Conservation (phyloP, 2,797 vertebrate species). For the Eupleurogrammus muticus region DNA sequence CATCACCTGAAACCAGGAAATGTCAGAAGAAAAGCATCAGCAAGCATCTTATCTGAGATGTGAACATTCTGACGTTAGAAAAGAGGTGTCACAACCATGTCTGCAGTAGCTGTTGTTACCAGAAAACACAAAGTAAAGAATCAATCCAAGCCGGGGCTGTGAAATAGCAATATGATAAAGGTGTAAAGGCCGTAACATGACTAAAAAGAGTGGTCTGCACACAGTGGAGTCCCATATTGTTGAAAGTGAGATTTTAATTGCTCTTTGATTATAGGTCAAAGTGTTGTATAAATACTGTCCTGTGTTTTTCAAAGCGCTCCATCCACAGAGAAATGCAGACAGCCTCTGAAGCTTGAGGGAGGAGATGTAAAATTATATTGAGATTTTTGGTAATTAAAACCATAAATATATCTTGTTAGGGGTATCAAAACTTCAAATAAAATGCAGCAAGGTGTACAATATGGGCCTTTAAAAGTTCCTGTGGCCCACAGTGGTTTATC, state of each 20-base stretch:
- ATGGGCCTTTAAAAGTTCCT: not conserved
- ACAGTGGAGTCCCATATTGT: not conserved
- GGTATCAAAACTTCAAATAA: too few species aligned
- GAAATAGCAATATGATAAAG: not conserved
- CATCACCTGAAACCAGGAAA: not conserved
- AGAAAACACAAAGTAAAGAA: not conserved
- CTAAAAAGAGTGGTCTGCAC: not conserved
- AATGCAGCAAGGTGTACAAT: too few species aligned
- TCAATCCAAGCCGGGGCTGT: not conserved
- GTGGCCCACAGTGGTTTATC: not conserved
- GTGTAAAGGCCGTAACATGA: not conserved
- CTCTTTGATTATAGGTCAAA: too few species aligned
- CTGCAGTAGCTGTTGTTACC: not conserved
- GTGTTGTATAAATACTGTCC: too few species aligned
- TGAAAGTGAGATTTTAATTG: too few species aligned
- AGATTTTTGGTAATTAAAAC: too few species aligned
- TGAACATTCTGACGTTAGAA: not conserved
- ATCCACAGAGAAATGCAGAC: too few species aligned
- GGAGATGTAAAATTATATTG: too few species aligned
- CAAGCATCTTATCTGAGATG: not conserved
- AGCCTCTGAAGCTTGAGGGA: too few species aligned
- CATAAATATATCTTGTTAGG: too few species aligned
- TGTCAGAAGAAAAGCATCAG: not conserved
- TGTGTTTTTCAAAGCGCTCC: too few species aligned
- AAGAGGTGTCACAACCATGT: not conserved